These are phyloP conservation scores for Megalopta genalis DNA, from an alignment of 1,140 invertebrate genomes.

Conservation along the genomic window DNA sequence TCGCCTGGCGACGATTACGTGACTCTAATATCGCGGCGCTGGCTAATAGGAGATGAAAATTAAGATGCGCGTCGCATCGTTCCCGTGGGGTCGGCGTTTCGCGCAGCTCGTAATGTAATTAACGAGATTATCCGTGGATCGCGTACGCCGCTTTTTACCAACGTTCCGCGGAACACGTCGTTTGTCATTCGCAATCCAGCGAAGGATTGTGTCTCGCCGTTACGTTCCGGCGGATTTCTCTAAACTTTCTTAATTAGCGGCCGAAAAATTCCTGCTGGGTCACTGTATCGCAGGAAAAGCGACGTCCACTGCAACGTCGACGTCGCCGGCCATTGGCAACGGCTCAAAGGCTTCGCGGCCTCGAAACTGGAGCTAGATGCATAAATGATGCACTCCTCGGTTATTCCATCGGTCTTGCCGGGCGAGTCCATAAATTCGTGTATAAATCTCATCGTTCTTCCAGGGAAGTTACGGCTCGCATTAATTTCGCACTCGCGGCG, in stretches of 20 bases:
- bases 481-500: constrained; percentile 58
- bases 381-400: constrained; percentile 50
- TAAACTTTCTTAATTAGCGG: neutral
- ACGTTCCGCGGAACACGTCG: neutral
- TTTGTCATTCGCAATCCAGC: constrained; percentile 12
- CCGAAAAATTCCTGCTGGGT: neutral
- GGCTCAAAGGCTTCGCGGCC: constrained; percentile 18
- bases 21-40: constrained; percentile 49
- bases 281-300: neutral
- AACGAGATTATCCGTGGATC: constrained; percentile 32
- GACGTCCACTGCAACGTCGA: no score
- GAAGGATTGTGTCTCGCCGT: neutral
- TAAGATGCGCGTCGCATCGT: constrained; percentile 43
- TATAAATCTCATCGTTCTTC: constrained; percentile 53
- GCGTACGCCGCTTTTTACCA: constrained; percentile 20
- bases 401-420: constrained; percentile 59
- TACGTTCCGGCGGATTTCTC: neutral
- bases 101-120: constrained; percentile 50
- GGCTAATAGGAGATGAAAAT: constrained; percentile 53
- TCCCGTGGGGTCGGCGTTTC: constrained; percentile 29
- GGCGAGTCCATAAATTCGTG: constrained; percentile 54
- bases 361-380: constrained; percentile 44
- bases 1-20: constrained; percentile 41
- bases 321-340: constrained; percentile 26
- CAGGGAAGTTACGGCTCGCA: constrained; percentile 59